Evolutionary conservation across 2,888 invertebrate genomes (phyloP).

Genomic region (Hydropsyche betteni): DNA sequence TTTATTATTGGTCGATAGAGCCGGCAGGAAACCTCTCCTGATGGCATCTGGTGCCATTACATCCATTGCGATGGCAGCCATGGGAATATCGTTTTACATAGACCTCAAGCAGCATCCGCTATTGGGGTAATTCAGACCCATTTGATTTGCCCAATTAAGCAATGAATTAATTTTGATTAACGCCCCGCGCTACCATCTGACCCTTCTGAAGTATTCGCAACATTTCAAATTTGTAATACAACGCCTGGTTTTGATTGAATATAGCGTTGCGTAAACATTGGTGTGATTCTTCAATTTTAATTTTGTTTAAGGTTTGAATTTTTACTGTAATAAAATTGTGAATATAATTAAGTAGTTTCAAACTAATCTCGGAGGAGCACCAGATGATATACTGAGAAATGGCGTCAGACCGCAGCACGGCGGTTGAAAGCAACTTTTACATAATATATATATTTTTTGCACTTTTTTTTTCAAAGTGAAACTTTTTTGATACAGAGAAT

Average conservation of each 20-base stretch:
- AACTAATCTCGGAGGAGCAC: constrained; percentile 5
- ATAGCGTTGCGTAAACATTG: constrained; percentile 16
- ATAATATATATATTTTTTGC: not conserved
- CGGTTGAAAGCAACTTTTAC: not conserved
- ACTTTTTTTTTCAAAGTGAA: constrained; percentile 7
- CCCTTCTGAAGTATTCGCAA: not conserved
- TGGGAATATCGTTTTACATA: constrained; percentile 67
- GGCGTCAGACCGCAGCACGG: constrained; percentile 16
- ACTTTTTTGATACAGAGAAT: not conserved
- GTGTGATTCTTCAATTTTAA: not conserved
- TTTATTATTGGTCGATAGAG: constrained; percentile 67
- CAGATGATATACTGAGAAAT: constrained; percentile 11
- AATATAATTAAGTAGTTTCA: constrained; percentile 20
- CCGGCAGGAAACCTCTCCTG: constrained; percentile 69
- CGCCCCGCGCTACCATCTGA: not conserved
- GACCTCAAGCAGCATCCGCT: constrained; percentile 59
- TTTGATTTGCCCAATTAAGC: constrained; percentile 16
- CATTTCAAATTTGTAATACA: constrained; percentile 16
- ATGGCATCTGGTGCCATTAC: constrained; percentile 67
- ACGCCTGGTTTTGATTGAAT: constrained; percentile 17
- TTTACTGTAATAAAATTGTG: not conserved
- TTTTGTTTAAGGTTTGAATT: constrained; percentile 13
- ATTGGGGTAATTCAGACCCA: constrained; percentile 58
- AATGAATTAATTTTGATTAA: constrained; percentile 13
- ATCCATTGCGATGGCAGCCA: constrained; percentile 64